A percentile compares a stretch with the other conserved stretches of the same genome.
phyloP scores from a whole-genome alignment of 2,888 invertebrate species.

The Papilio protenor region DNA sequence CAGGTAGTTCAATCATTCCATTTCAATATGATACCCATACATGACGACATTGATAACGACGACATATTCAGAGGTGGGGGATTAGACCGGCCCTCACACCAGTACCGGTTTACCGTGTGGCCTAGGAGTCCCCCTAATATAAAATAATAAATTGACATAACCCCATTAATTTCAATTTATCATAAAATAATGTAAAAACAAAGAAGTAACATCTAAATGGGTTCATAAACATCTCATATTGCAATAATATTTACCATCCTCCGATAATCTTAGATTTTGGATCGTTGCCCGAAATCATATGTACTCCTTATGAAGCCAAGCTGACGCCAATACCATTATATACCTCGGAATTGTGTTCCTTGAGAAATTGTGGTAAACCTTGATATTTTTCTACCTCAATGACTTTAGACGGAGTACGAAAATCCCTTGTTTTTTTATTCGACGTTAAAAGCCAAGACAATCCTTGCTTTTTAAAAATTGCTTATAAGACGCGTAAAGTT shows the following conservation, averaged over 20 bases:
- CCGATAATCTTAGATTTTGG: constrained; percentile 40
- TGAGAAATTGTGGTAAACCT: constrained; percentile 35
- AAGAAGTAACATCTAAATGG: neutral
- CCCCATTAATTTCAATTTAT: neutral
- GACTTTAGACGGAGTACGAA: neutral
- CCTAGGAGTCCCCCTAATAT: too few species aligned
- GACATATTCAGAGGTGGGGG: too few species aligned
- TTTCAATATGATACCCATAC: too few species aligned
- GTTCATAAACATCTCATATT: constrained; percentile 12
- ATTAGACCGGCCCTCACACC: too few species aligned
- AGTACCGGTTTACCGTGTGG: too few species aligned
- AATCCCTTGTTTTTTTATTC: too few species aligned
- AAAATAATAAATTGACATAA: neutral
- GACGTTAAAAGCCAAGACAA: too few species aligned
- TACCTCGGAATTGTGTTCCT: constrained; percentile 27
- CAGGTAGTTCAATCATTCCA: too few species aligned
- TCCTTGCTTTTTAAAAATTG: too few species aligned
- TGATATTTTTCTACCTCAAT: neutral
- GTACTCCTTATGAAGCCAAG: constrained; percentile 39
- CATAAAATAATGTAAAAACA: neutral
- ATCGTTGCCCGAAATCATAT: constrained; percentile 36
- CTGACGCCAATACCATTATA: constrained; percentile 38
- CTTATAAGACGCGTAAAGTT: too few species aligned
- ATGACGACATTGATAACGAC: too few species aligned
- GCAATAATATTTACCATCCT: constrained; percentile 36